Conservation (phyloP, 2,888 invertebrate species). For the Rhamphomyia laevipes region DNA sequence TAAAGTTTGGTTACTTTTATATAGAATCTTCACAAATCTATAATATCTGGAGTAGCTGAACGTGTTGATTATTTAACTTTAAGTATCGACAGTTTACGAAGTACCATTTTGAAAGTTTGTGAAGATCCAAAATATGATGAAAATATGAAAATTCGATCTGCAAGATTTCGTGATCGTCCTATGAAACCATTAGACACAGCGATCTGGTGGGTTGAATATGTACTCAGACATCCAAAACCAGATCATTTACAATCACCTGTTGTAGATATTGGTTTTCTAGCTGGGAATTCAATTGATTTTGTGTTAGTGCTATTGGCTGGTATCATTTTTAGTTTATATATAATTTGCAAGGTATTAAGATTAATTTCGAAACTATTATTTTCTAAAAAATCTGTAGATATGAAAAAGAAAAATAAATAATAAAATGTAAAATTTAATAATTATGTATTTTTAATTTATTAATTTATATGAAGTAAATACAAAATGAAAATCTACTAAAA, state of each 20-base stretch:
- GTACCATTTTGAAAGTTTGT: conserved; percentile 7
- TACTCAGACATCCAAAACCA: conserved; percentile 42
- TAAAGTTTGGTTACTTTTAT: too few relatives aligned
- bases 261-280: conserved; percentile 36
- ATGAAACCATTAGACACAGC: conserved; percentile 44
- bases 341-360: background rate
- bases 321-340: background rate
- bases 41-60: background rate
- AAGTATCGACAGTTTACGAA: conserved; percentile 6
- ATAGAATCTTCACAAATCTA: background rate
- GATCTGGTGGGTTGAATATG: conserved; percentile 50
- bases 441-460: too few relatives aligned
- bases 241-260: conserved; percentile 38
- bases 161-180: conserved; percentile 40
- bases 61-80: background rate
- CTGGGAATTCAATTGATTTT: conserved; percentile 39
- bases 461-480: too few relatives aligned
- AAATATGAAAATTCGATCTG: conserved; percentile 33
- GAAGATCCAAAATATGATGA: background rate
- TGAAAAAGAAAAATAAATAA: too few relatives aligned
- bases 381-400: too few relatives aligned
- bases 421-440: too few relatives aligned
- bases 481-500: too few relatives aligned
- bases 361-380: too few relatives aligned
- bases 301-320: conserved; percentile 1